A percentile compares a stretch with the other conserved stretches of the same genome.
Evolutionary conservation across 1,140 invertebrate species (phyloP).

Genomic region (Drosophila rhopaloa): DNA sequence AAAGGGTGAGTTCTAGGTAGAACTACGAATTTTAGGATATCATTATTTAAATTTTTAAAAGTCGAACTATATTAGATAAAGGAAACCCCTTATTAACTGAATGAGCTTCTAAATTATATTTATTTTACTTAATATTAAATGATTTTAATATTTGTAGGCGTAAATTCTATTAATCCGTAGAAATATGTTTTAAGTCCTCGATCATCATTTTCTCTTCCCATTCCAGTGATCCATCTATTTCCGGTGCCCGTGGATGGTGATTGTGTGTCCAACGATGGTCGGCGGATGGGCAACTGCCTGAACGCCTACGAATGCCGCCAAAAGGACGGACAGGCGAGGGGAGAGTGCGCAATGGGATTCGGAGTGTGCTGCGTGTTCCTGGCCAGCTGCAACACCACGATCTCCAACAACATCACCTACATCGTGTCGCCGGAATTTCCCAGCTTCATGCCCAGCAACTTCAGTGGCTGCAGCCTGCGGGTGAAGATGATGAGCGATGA

Average conservation of each 20-base stretch:
- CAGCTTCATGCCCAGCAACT: slow-evolving; percentile 88
- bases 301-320: slow-evolving; percentile 94
- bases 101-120: no score
- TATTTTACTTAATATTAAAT: no score
- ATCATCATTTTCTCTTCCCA: no score
- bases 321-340: slow-evolving; percentile 89
- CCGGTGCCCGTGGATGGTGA: slow-evolving; percentile 91
- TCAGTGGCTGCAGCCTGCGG: slow-evolving; percentile 87
- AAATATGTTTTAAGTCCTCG: no score
- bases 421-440: slow-evolving; percentile 93
- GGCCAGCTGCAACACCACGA: slow-evolving; percentile 90
- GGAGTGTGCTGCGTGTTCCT: slow-evolving; percentile 96
- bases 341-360: slow-evolving; percentile 92
- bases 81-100: no score
- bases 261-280: slow-evolving; percentile 89
- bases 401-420: slow-evolving; percentile 93
- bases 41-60: no score
- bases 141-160: no score
- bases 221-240: slow-evolving; percentile 87
- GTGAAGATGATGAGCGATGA: slow-evolving; percentile 90
- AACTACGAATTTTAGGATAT: no score
- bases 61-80: no score
- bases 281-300: slow-evolving; percentile 90
- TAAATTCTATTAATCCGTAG: no score
- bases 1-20: slow-evolving; percentile 44